Evolutionary conservation across 64 coral and sea anemone species (phyloP).

Genomic region (Stichodactyla helianthus): DNA sequence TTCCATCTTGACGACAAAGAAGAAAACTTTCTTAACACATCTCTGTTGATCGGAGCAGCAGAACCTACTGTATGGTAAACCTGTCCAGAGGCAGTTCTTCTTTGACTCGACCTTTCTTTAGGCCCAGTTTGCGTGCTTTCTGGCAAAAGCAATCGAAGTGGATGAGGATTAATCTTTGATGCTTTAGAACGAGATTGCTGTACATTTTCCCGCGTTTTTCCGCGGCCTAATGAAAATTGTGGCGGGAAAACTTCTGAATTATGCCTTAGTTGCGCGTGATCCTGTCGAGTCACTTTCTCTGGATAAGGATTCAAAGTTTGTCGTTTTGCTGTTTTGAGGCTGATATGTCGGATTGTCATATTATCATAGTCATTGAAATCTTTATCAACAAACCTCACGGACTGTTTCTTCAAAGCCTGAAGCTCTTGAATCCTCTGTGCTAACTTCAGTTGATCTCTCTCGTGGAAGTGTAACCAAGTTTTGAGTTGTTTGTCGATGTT

Average conservation of each 20-base stretch:
- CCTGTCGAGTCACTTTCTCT: neutral
- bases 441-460: slow-evolving; percentile 67
- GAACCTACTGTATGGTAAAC: neutral
- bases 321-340: neutral
- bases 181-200: neutral
- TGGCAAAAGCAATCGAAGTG: neutral
- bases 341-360: neutral
- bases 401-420: neutral
- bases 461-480: slow-evolving; percentile 60
- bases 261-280: neutral
- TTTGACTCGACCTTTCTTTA: neutral
- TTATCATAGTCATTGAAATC: neutral
- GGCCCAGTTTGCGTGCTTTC: neutral
- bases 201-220: neutral
- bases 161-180: neutral
- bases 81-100: neutral
- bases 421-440: slow-evolving; percentile 48
- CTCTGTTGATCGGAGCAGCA: neutral
- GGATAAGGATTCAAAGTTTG: neutral
- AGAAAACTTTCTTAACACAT: neutral
- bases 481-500: slow-evolving; percentile 63
- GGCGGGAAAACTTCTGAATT: neutral
- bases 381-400: neutral
- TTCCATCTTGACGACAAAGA: slow-evolving; percentile 26
- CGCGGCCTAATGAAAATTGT: neutral